Percentiles rank a stretch among this genome's conserved stretches.
phyloP scores from a whole-genome alignment of 1,140 invertebrate genomes.

The Bombus sibiricus region DNA sequence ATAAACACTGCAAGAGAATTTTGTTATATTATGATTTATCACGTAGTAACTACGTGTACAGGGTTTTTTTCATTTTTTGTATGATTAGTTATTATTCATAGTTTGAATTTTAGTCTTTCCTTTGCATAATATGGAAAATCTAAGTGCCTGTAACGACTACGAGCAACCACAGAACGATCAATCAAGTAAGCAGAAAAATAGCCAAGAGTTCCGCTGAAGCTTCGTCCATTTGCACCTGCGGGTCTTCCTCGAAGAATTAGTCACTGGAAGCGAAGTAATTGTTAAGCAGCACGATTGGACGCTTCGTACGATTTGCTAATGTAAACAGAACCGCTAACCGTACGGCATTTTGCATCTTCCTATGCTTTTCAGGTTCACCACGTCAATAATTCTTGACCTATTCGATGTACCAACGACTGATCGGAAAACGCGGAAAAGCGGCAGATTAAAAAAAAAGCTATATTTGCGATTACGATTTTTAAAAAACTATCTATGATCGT shows the following conservation, averaged over 20 bases:
- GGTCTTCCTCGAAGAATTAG: conserved; percentile 50
- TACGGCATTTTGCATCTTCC: background rate
- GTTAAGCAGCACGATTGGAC: conserved; percentile 28
- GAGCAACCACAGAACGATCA: background rate
- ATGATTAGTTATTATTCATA: background rate
- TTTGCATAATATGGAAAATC: background rate
- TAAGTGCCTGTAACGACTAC: background rate
- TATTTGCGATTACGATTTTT: background rate
- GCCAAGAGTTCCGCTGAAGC: conserved; percentile 8
- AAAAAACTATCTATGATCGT: background rate
- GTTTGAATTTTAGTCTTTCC: background rate
- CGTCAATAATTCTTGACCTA: conserved; percentile 52
- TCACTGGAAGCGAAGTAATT: conserved; percentile 38
- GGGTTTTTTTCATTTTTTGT: background rate
- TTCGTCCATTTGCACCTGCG: conserved; percentile 7
- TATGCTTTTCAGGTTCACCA: background rate
- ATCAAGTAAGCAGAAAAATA: conserved; percentile 19
- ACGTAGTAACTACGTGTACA: background rate
- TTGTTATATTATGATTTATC: background rate
- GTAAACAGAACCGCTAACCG: conserved; percentile 19
- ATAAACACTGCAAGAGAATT: conserved; percentile 2
- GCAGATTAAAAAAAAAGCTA: background rate
- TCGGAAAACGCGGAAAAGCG: too few relatives aligned
- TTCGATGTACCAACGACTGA: conserved; percentile 13
- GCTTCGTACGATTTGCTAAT: background rate